Conservation (phyloP, 2,888 invertebrate species). For the Frankliniella fusca region DNA sequence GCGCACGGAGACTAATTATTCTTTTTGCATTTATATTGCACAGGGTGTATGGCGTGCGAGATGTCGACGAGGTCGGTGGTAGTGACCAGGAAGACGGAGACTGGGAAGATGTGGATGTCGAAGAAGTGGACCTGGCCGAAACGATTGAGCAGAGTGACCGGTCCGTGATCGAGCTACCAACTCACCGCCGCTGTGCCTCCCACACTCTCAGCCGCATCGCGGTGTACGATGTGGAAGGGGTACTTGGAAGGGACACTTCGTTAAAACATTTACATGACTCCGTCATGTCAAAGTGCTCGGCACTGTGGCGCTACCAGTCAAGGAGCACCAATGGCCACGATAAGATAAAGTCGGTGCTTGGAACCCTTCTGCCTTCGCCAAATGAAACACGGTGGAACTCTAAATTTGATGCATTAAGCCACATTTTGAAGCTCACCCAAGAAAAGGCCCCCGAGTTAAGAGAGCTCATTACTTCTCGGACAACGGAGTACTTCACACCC, state of each 20-base stretch:
- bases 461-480: not conserved
- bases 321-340: not conserved
- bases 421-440: not conserved
- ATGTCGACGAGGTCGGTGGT: too few relatives aligned
- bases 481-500: not conserved
- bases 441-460: not conserved
- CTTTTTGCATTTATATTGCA: too few relatives aligned
- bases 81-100: not conserved
- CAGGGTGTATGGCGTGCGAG: too few relatives aligned
- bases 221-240: not conserved
- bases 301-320: not conserved
- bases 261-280: not conserved
- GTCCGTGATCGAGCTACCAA: not conserved
- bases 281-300: not conserved
- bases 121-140: not conserved
- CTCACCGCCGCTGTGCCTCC: not conserved
- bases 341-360: not conserved
- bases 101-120: not conserved
- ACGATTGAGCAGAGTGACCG: not conserved
- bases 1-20: too few relatives aligned
- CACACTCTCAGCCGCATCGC: not conserved
- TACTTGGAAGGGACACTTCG: not conserved
- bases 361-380: not conserved
- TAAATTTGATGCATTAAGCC: not conserved
- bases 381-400: not conserved